Evolutionary conservation across 2,888 invertebrate species (phyloP).

Genomic region (Agrochola litura): DNA sequence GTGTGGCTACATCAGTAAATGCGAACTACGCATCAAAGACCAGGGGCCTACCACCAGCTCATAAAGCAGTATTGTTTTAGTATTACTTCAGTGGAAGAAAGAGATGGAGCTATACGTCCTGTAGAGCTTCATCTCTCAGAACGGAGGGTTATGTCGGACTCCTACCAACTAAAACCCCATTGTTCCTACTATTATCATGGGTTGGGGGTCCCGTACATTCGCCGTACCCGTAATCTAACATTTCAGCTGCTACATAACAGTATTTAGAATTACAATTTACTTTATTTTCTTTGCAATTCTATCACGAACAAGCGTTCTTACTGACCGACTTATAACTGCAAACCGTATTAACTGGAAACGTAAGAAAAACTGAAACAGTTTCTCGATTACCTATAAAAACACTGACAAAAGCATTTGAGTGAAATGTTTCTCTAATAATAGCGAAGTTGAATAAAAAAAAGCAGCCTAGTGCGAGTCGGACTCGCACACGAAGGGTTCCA

Average conservation of each 20-base stretch:
- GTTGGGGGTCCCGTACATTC: too few species aligned
- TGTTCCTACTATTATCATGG: too few species aligned
- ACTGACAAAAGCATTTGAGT: slow-evolving; percentile 28
- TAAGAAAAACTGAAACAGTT: slow-evolving; percentile 52
- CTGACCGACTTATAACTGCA: slow-evolving; percentile 46
- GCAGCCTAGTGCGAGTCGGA: background rate
- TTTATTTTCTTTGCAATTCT: slow-evolving; percentile 50
- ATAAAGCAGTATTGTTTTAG: too few species aligned
- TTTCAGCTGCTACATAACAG: slow-evolving; percentile 30
- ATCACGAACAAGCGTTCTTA: slow-evolving; percentile 45
- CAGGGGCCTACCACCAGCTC: too few species aligned
- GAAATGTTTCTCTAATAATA: slow-evolving; percentile 30
- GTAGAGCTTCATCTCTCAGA: too few species aligned
- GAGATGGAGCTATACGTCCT: too few species aligned
- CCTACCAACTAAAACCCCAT: too few species aligned
- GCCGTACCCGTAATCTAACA: background rate
- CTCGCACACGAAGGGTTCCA: background rate
- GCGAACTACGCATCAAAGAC: too few species aligned
- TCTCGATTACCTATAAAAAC: slow-evolving; percentile 41
- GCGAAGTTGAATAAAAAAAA: slow-evolving; percentile 9
- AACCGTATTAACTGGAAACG: slow-evolving; percentile 29
- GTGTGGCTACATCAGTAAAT: too few species aligned
- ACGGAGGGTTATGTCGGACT: too few species aligned
- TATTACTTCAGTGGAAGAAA: too few species aligned
- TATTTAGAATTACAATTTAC: slow-evolving; percentile 11